phyloP scores from a whole-genome alignment of 2,797 vertebrate genomes.

The Cirrhinus mrigala region DNA sequence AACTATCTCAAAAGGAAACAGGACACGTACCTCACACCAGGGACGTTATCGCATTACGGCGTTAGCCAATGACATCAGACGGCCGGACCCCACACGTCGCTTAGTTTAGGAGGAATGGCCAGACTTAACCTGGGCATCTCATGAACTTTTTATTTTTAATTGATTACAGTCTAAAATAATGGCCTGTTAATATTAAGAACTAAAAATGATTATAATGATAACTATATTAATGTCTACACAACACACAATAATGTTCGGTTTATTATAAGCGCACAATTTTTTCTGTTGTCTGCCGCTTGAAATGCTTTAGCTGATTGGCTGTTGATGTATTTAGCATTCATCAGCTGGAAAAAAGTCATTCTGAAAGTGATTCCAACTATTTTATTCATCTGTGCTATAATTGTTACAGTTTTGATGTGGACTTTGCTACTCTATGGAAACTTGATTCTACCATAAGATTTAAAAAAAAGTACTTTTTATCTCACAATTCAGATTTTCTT shows the following conservation, averaged over 20 bases:
- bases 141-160: conserved; percentile 11
- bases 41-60: conserved; percentile 68
- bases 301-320: not conserved
- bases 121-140: conserved; percentile 49
- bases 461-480: not conserved
- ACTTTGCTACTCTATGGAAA: not conserved
- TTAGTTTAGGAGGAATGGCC: not conserved
- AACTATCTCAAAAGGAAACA: conserved; percentile 68
- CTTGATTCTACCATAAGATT: not conserved
- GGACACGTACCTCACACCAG: conserved; percentile 65
- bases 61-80: conserved; percentile 68
- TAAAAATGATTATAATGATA: not conserved
- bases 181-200: not conserved
- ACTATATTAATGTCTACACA: not conserved
- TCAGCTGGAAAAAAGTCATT: not conserved
- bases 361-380: not conserved
- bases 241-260: not conserved
- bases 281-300: not conserved
- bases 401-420: not conserved
- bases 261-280: not conserved
- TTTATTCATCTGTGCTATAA: not conserved
- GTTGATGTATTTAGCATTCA: not conserved
- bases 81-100: conserved; percentile 62
- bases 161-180: not conserved
- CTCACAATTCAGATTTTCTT: not conserved